Percentiles rank a stretch among this genome's conserved stretches.
Evolutionary conservation across 2,888 invertebrate genomes (phyloP).

Genomic region (Encarsia formosa): DNA sequence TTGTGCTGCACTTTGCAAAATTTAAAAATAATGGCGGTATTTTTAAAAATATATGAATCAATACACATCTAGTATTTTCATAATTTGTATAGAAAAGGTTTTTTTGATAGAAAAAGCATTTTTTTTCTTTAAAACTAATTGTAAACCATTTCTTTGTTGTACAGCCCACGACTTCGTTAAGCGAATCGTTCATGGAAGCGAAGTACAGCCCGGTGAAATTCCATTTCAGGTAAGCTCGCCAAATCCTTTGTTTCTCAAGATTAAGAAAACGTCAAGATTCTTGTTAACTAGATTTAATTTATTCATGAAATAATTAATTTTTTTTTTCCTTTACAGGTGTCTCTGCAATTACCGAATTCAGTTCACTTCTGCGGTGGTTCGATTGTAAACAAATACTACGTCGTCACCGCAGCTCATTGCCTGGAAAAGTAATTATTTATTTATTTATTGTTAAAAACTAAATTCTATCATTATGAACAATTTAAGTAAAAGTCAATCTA

Average conservation of each 20-base stretch:
- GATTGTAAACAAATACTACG: constrained; percentile 17
- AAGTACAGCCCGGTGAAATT: neutral
- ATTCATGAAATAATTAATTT: neutral
- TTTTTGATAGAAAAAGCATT: too few species aligned
- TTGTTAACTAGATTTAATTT: too few species aligned
- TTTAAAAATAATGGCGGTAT: too few species aligned
- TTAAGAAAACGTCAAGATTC: too few species aligned
- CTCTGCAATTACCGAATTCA: constrained; percentile 10
- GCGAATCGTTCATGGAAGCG: neutral
- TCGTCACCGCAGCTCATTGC: constrained; percentile 25
- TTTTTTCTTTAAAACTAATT: too few species aligned
- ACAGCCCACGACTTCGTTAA: neutral
- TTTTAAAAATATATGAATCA: too few species aligned
- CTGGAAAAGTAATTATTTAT: neutral
- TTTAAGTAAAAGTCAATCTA: neutral
- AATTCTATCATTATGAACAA: too few species aligned
- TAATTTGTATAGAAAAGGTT: too few species aligned
- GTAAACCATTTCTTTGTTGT: too few species aligned
- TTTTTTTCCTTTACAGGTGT: constrained; percentile 10
- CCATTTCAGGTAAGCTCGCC: constrained; percentile 1
- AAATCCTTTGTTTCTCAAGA: too few species aligned
- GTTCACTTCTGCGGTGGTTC: constrained; percentile 29
- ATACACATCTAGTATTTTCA: too few species aligned
- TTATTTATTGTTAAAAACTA: neutral
- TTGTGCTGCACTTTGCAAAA: too few species aligned